Percentiles rank a stretch among this genome's conserved stretches.
Conservation (phyloP, 2,797 vertebrate genomes). For the Halcyon chelicuti region DNA sequence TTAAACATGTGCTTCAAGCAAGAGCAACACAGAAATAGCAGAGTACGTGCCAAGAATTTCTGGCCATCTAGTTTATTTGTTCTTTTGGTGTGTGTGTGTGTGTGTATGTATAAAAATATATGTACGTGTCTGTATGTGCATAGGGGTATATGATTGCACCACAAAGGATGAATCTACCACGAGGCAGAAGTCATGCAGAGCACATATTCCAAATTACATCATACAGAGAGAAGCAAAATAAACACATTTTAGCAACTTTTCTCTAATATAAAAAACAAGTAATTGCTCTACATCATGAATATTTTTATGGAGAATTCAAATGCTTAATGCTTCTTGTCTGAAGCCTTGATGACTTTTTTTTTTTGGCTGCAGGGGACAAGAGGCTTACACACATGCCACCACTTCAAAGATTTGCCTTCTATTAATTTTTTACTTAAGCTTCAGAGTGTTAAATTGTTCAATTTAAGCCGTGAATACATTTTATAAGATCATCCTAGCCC, state of each 20-base stretch:
- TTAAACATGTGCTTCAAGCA: constrained; percentile 41
- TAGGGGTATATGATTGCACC: not conserved
- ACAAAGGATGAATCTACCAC: not conserved
- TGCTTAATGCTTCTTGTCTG: constrained; percentile 62
- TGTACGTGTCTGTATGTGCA: not conserved
- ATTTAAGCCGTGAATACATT: constrained; percentile 64
- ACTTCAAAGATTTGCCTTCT: constrained; percentile 74
- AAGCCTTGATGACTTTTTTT: constrained; percentile 62
- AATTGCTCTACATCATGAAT: constrained; percentile 38
- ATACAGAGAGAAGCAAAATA: constrained; percentile 9
- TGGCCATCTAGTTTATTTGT: not conserved
- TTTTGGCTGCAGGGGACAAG: constrained; percentile 70
- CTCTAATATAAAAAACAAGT: constrained; percentile 53
- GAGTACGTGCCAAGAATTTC: constrained; percentile 12
- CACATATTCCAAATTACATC: not conserved
- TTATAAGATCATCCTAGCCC: constrained; percentile 50
- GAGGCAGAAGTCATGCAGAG: not conserved
- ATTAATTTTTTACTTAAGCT: constrained; percentile 67
- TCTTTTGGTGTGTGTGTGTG: not conserved
- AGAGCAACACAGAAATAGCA: constrained; percentile 26
- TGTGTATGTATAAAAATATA: not conserved
- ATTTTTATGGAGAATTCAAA: constrained; percentile 64
- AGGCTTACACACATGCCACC: constrained; percentile 54
- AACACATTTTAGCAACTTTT: constrained; percentile 57
- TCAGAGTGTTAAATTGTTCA: constrained; percentile 72